Evolutionary conservation across 2,113 vertebrate species (phyloP), one percentile per base, ranked within the genome.

Genomic region (Strigops habroptila): DNA sequence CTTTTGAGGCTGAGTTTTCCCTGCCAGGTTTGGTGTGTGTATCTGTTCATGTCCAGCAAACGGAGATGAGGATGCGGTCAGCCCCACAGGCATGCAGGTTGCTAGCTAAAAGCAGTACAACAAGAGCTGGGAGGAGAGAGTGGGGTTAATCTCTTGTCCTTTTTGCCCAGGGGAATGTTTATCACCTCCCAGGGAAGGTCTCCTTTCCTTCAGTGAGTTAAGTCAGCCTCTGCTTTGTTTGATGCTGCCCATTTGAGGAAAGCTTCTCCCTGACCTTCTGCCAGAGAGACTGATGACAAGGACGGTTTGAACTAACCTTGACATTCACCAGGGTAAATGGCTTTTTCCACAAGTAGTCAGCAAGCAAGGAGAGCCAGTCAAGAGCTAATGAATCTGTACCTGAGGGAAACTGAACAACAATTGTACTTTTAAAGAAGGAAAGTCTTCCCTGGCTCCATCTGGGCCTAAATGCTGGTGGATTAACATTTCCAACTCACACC

Each of bases 271-370:
- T 98, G 99, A 99, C 99, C 99, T 99, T 99, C 98, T 98, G 98
- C 98, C 95, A 98, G 94, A 96, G 98, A 98, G 98, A 99, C 98
- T 98, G 98, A 99, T 99, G 99, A 99, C 98, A 99, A 98, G 98
- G 98, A 99, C 82, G 37, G 96, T 97, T 96, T 98, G 96, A 97
- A 97, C 98, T 99, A 98, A 99, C 99, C 99, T 99, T 99, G 99
- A 99, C 99, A 99, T 99, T 99, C 98, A 99, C 97, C 97, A 97
- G 98, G 98, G 98, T 99, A 99, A 99, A 99, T 99, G 98, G 98
- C 98, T 99, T 98, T 98, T 98, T 98, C 96, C 98, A 98, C 98
- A 98, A 98, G 98, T 98, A 98, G 98, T 98, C 98, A 92, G 98
- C 98, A 98, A 98, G 99, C 98, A 98, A 97, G 97, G 90, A 97